Evolutionary conservation across 2,113 vertebrate species (phyloP), one percentile per base, ranked within the genome.

Genomic region (Indicator indicator): DNA sequence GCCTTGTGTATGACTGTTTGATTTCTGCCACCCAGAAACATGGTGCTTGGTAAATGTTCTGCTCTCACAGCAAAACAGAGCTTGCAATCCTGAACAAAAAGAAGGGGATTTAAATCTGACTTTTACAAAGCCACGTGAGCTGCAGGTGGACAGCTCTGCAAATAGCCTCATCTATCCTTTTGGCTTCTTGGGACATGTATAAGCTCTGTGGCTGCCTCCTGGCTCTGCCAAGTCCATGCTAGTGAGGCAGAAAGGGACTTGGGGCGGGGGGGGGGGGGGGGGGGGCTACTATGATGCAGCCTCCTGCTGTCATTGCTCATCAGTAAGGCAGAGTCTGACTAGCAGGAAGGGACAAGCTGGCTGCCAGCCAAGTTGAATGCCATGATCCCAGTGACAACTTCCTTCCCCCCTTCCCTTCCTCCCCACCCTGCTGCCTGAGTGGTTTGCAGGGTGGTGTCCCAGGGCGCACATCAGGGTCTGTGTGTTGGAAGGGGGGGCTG

Each of bases 101-200:
- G 24, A 8, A 19, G 36, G 24, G 16, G 19, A 59, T 95, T 77
- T 74, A 78, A 78, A 72, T 19, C 9, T 3, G 50, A 56, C 48
- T 40, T 90, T 85, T 91, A 33, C 71, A 40, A 72, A 79, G 75
- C 69, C 68, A 16, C n/a, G 15, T 16, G 52, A 73, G 74, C 40
- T 54, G 52, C 88, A 68, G 42, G 17, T 83, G 8, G 6, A 2
- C 3, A 67, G 55, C 44, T 76, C 50, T 5, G 3, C 33, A 36
- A n/a, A 48, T 9, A 40, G 36, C 56, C 33, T 33, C 33, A 33
- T 30, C 20, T 77, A 40, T 62, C 36, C 71, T 46, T 79, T 24
- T 0, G 2, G n/a, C 60, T 84, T 32, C 74, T 59, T 0, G 5
- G 71, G 78, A 9, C 3, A 3, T 0, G 2, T 9, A 2, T 0